Evolutionary conservation across 2,113 vertebrate genomes (phyloP).

Genomic region (Gymnorhina tibicen): DNA sequence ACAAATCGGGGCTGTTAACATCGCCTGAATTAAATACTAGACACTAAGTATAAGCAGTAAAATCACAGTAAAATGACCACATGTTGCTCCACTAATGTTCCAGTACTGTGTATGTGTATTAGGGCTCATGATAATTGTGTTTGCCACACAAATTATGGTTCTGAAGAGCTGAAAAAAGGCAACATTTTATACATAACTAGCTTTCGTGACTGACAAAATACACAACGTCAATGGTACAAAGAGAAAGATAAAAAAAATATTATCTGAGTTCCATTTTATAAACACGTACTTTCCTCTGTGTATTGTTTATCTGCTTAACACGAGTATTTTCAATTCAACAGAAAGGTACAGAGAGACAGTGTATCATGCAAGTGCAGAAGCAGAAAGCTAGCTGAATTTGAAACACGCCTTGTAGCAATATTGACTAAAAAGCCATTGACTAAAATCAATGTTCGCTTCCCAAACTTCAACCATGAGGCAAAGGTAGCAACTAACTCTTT

Average conservation of each 20-base stretch:
- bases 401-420: neutral
- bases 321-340: neutral
- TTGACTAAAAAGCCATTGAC: neutral
- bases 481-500: neutral
- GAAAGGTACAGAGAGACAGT: neutral
- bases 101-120: neutral
- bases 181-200: neutral
- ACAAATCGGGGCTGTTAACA: neutral
- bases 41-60: neutral
- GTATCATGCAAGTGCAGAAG: neutral
- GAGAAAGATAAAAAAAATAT: neutral
- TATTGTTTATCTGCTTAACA: neutral
- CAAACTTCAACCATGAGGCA: neutral
- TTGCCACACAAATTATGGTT: neutral
- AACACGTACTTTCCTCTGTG: neutral
- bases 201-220: neutral
- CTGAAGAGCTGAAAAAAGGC: neutral
- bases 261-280: neutral
- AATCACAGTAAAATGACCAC: neutral
- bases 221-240: neutral
- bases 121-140: neutral
- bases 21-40: neutral
- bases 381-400: neutral
- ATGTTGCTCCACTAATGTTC: neutral
- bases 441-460: neutral